Conservation (phyloP, 1,140 invertebrate species). For the Ostrea denselamellosa region DNA sequence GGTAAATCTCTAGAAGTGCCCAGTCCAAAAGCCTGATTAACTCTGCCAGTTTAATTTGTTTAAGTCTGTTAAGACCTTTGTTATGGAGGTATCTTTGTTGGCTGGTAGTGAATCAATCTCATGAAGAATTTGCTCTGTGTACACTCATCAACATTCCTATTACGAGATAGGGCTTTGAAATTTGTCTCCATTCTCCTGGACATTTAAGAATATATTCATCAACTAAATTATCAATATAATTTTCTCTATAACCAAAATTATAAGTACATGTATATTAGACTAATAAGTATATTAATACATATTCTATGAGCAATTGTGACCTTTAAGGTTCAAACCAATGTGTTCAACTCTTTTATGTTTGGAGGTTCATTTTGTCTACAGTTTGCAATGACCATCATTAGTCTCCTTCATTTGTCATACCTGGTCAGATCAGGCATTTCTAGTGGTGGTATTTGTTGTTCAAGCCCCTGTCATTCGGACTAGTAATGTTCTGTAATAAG, state of each 20-base stretch:
- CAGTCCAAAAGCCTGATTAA: not conserved
- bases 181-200: too few species aligned
- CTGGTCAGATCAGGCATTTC: not conserved
- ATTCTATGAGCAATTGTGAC: not conserved
- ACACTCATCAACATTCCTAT: not conserved
- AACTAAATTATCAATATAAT: too few species aligned
- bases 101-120: not conserved
- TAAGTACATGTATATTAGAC: too few species aligned
- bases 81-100: not conserved
- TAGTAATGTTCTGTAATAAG: constrained; percentile 9
- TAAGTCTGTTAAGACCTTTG: not conserved
- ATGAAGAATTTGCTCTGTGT: not conserved
- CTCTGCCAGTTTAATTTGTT: not conserved
- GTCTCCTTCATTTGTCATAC: not conserved
- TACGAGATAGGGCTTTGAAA: not conserved
- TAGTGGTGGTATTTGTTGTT: not conserved
- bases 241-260: too few species aligned
- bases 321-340: not conserved
- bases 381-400: not conserved
- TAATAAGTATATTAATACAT: too few species aligned
- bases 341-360: not conserved
- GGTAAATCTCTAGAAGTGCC: not conserved
- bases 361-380: not conserved
- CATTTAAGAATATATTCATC: too few species aligned
- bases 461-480: not conserved